Percentiles rank a stretch among this genome's conserved stretches.
These are phyloP conservation scores for Xestobium rufovillosum DNA, from an alignment of 2,888 invertebrate species.

Conservation along the genomic window DNA sequence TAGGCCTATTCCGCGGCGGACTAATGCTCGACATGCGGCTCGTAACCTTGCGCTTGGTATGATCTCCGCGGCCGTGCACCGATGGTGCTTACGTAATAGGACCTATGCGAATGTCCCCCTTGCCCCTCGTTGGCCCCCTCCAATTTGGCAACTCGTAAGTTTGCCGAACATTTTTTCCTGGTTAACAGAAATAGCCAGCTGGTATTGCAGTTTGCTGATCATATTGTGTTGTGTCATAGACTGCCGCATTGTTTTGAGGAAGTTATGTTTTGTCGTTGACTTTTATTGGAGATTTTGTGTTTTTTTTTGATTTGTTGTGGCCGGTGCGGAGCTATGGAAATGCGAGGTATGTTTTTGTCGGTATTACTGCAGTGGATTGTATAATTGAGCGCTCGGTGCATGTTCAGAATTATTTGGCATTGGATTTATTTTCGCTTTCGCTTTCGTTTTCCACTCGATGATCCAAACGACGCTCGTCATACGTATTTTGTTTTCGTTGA, in stretches of 20 bases:
- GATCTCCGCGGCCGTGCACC: constrained; percentile 35
- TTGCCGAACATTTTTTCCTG: constrained; percentile 41
- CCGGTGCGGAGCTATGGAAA: constrained; percentile 35
- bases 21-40: constrained; percentile 2
- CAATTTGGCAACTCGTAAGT: constrained; percentile 39
- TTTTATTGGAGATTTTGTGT: constrained; percentile 7
- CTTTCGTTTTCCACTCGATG: not conserved
- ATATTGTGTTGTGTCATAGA: constrained; percentile 15
- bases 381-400: constrained; percentile 3
- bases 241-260: not conserved
- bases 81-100: constrained; percentile 39
- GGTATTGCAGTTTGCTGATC: constrained; percentile 29
- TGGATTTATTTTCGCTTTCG: constrained; percentile 1
- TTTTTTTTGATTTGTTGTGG: constrained; percentile 13
- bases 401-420: constrained; percentile 1
- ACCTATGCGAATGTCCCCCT: constrained; percentile 35
- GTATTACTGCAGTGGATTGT: not conserved
- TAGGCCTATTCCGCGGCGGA: not conserved
- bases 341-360: constrained; percentile 36
- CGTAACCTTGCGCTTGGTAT: constrained; percentile 32
- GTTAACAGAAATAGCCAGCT: constrained; percentile 42
- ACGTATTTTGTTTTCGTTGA: too few species aligned
- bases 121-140: constrained; percentile 31
- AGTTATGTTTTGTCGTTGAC: not conserved
- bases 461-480: too few species aligned